Evolutionary conservation across 2,113 vertebrate species (phyloP).

Genomic region (Meleagris gallopavo): DNA sequence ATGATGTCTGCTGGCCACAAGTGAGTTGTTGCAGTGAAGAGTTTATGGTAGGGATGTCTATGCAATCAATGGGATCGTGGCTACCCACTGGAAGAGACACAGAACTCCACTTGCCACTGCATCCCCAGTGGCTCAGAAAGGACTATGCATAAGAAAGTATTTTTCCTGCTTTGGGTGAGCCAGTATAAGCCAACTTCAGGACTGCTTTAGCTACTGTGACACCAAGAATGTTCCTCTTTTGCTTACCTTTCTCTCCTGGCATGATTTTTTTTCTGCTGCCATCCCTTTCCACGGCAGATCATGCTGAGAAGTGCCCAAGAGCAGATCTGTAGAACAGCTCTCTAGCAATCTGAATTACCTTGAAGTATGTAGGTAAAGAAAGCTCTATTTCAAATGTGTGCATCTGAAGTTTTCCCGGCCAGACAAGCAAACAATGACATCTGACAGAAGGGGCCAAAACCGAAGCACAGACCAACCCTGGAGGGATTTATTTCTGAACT

Average conservation of each 20-base stretch:
- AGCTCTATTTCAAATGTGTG: neutral
- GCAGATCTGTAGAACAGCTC: neutral
- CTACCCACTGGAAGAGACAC: neutral
- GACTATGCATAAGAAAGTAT: neutral
- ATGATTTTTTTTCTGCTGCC: neutral
- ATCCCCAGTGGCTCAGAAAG: neutral
- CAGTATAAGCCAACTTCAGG: neutral
- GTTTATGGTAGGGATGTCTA: fast-evolving
- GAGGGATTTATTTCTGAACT: conserved; percentile 29
- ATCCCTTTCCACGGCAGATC: neutral
- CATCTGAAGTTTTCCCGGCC: neutral
- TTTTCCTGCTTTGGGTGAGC: neutral
- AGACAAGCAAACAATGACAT: conserved; percentile 8
- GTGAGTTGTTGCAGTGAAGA: fast-evolving
- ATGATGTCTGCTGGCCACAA: neutral
- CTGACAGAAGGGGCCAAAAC: conserved; percentile 19
- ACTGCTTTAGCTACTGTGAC: neutral
- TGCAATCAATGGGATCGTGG: neutral
- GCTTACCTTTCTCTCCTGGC: neutral
- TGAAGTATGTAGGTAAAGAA: neutral
- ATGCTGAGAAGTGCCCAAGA: neutral
- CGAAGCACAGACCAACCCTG: neutral
- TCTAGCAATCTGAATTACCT: neutral
- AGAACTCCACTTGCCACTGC: fast-evolving
- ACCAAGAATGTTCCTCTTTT: neutral